A percentile compares a stretch with the other conserved stretches of the same genome.
Evolutionary conservation across 2,113 vertebrate genomes (phyloP).

Genomic region (Sorex fumeus): DNA sequence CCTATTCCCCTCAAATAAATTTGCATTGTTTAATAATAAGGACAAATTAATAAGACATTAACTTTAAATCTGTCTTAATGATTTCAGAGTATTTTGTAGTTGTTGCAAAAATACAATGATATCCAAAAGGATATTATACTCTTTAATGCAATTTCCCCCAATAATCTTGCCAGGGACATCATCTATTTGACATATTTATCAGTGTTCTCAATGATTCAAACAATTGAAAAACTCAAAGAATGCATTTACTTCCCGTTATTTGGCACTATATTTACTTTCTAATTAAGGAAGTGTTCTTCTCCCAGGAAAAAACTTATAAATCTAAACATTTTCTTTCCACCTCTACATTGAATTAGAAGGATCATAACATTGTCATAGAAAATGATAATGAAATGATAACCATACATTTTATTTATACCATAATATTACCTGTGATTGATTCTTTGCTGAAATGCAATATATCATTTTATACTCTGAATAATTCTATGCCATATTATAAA

Average conservation of each 20-base stretch:
- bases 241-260: not conserved
- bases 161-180: not conserved
- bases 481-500: not conserved
- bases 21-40: not conserved
- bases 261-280: not conserved
- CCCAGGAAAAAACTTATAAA: not conserved
- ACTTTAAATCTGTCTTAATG: not conserved
- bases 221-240: not conserved
- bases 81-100: not conserved
- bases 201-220: too few species aligned
- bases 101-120: not conserved
- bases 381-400: conserved; percentile 21
- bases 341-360: not conserved
- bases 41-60: not conserved
- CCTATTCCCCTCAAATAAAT: too few species aligned
- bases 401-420: not conserved
- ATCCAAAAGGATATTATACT: not conserved
- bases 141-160: not conserved
- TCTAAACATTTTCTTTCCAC: not conserved
- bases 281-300: not conserved
- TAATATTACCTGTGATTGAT: not conserved
- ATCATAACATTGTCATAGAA: not conserved
- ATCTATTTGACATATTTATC: too few species aligned
- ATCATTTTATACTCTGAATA: not conserved
- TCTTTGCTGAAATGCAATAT: not conserved